Conservation (phyloP, 2,113 vertebrate species). For the Actinemys pallida region DNA sequence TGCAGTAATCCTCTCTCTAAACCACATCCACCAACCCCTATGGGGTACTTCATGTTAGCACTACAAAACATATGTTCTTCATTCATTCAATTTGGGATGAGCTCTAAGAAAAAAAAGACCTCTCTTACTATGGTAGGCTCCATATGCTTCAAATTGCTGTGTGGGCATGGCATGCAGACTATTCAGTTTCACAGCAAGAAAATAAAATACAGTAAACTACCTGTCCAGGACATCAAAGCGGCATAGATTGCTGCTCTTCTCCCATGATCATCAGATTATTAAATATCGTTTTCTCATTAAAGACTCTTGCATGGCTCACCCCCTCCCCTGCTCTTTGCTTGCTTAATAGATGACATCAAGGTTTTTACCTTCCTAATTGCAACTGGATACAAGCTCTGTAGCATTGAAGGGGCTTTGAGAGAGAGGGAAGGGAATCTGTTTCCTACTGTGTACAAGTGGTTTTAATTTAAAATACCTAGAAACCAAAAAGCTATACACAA, state of each 20-base stretch:
- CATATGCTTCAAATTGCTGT: slow-evolving; percentile 64
- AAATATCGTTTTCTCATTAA: slow-evolving; percentile 67
- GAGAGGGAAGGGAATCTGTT: neutral
- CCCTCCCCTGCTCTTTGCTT: slow-evolving; percentile 39
- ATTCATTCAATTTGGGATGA: slow-evolving; percentile 5
- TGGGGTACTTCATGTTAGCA: neutral
- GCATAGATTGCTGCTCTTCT: slow-evolving; percentile 40
- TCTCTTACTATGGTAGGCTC: slow-evolving; percentile 3
- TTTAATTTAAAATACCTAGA: slow-evolving; percentile 15
- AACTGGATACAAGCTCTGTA: slow-evolving; percentile 33
- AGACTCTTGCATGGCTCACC: slow-evolving; percentile 25
- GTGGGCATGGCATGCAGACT: slow-evolving; percentile 4
- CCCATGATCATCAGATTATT: slow-evolving; percentile 57
- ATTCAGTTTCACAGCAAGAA: slow-evolving; percentile 46
- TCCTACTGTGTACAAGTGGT: slow-evolving; percentile 5
- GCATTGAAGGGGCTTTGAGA: neutral
- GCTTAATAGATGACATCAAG: slow-evolving; percentile 47
- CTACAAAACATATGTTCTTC: neutral
- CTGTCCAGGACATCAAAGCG: slow-evolving; percentile 49
- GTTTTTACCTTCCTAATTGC: slow-evolving; percentile 51
- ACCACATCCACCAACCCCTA: fast-evolving
- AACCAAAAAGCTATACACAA: neutral
- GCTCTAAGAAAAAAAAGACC: neutral
- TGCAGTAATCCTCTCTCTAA: neutral
- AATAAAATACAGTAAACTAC: slow-evolving; percentile 64